phyloP scores from a whole-genome alignment of 2,113 vertebrate genomes.

The Neogobius melanostomus region DNA sequence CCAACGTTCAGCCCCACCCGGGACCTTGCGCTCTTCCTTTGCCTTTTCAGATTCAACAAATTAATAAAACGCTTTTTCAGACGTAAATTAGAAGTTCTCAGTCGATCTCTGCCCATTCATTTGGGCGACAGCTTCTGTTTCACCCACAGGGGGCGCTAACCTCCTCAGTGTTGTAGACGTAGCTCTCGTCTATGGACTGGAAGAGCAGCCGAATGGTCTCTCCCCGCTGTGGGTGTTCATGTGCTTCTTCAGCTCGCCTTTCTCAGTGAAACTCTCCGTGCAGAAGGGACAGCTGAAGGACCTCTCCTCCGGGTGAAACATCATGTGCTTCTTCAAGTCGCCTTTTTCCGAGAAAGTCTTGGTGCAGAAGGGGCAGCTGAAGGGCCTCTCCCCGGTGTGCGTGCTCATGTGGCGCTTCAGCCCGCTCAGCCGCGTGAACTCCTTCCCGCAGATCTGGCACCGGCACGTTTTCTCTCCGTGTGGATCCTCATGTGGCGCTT shows the following conservation, averaged over 20 bases:
- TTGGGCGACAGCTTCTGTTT: too few species aligned
- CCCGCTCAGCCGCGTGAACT: too few species aligned
- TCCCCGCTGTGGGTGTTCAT: not conserved
- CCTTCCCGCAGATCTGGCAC: not conserved
- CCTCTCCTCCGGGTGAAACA: not conserved
- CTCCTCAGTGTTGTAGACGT: too few species aligned
- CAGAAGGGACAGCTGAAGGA: not conserved
- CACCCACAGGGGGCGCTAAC: too few species aligned
- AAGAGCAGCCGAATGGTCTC: not conserved
- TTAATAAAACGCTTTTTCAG: too few species aligned
- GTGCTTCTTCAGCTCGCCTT: not conserved
- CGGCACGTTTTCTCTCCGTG: not conserved
- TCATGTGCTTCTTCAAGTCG: not conserved
- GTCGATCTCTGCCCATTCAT: too few species aligned
- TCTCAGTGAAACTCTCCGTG: not conserved
- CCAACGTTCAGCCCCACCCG: too few species aligned
- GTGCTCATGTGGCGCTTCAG: not conserved
- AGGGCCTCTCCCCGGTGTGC: not conserved
- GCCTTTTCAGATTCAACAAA: too few species aligned
- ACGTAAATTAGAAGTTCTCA: too few species aligned
- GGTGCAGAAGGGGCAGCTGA: not conserved
- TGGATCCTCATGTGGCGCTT: not conserved
- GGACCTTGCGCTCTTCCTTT: too few species aligned
- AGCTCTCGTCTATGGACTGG: too few species aligned
- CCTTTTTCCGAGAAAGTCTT: not conserved